Percentiles rank a stretch among this genome's conserved stretches.
phyloP scores from a whole-genome alignment of 2,797 vertebrate genomes.

The Lagocephalus sceleratus region DNA sequence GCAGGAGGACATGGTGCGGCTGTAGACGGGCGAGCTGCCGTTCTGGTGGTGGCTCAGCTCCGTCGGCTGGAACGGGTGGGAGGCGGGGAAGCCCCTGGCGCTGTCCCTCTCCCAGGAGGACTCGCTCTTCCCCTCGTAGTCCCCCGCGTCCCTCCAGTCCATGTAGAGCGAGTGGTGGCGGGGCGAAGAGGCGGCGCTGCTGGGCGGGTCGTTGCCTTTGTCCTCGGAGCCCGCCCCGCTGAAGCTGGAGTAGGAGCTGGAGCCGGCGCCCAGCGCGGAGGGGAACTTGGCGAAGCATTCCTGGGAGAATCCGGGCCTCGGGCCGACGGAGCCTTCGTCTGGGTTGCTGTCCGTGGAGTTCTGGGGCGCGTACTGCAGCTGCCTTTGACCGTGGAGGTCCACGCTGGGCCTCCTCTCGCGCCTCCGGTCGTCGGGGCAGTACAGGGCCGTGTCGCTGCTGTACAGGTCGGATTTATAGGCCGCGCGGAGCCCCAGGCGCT shows the following conservation, averaged over 20 bases:
- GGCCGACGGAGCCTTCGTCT: slow-evolving; percentile 81
- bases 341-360: slow-evolving; percentile 92
- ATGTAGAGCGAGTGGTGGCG: slow-evolving; percentile 90
- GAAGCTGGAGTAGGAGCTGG: slow-evolving; percentile 97
- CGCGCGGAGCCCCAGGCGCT: slow-evolving; percentile 77
- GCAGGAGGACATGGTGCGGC: slow-evolving; percentile 89
- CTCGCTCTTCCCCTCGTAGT: slow-evolving; percentile 88
- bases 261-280: slow-evolving; percentile 83
- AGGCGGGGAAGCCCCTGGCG: slow-evolving; percentile 80
- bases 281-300: slow-evolving; percentile 88
- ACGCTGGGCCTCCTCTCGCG: slow-evolving; percentile 85
- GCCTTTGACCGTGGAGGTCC: slow-evolving; percentile 82
- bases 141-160: slow-evolving; percentile 85
- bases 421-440: slow-evolving; percentile 88
- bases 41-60: slow-evolving; percentile 80
- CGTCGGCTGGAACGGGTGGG: slow-evolving; percentile 80
- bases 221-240: slow-evolving; percentile 89
- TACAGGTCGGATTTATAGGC: slow-evolving; percentile 90
- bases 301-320: slow-evolving; percentile 83
- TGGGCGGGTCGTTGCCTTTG: slow-evolving; percentile 83
- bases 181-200: slow-evolving; percentile 88
- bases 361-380: slow-evolving; percentile 83
- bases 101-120: slow-evolving; percentile 86
- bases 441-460: slow-evolving; percentile 93
- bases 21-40: slow-evolving; percentile 83